Evolutionary conservation across 2,797 vertebrate species (phyloP).

Genomic region (Schizopygopsis pylzovi): DNA sequence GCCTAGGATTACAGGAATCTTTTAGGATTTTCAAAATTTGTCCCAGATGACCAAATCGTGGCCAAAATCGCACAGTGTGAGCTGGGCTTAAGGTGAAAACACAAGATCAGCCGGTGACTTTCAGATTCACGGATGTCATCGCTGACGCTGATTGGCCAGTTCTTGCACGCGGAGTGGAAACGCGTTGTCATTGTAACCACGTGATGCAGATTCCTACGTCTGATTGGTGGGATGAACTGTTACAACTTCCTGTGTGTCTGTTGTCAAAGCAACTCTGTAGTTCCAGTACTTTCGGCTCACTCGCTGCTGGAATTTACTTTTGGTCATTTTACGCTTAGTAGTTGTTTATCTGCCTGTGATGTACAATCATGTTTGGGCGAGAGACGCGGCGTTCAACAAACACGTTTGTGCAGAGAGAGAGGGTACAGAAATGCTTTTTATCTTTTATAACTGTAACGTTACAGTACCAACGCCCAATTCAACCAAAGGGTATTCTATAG

Average conservation of each 20-base stretch:
- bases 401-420: conserved; percentile 47
- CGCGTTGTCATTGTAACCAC: background rate
- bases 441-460: background rate
- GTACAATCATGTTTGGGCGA: conserved; percentile 47
- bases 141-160: background rate
- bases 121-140: background rate
- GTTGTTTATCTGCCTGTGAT: background rate
- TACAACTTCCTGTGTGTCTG: conserved; percentile 10
- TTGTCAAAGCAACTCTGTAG: background rate
- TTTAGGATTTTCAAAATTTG: too few relatives aligned
- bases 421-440: conserved; percentile 35
- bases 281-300: background rate
- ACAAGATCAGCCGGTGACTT: conserved; percentile 24
- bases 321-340: background rate
- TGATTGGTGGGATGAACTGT: conserved; percentile 43
- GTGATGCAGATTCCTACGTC: background rate
- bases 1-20: too few relatives aligned
- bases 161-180: background rate
- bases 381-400: conserved; percentile 38
- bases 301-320: background rate
- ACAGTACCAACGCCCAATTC: too few relatives aligned
- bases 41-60: too few relatives aligned
- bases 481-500: too few relatives aligned
- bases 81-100: too few relatives aligned
- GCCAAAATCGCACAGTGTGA: too few relatives aligned